Evolutionary conservation across 2,888 invertebrate genomes (phyloP).

Genomic region (Pterostichus niger): DNA sequence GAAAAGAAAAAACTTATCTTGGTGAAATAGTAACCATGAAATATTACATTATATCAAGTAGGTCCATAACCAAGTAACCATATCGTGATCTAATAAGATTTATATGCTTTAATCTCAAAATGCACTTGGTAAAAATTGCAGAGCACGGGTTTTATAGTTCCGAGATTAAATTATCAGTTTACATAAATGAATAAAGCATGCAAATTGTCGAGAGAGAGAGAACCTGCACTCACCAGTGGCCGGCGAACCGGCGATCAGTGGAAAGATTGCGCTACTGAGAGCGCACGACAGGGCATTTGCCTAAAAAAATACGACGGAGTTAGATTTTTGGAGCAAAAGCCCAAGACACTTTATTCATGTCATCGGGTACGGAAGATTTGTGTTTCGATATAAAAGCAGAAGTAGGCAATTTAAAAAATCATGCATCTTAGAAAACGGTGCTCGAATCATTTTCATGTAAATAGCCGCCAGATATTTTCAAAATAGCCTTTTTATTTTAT

Average conservation of each 20-base stretch:
- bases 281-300: constrained; percentile 32
- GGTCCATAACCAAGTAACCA: constrained; percentile 44
- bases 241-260: not conserved
- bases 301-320: constrained; percentile 30
- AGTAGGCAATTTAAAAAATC: constrained; percentile 47
- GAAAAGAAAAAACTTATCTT: constrained; percentile 40
- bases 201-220: constrained; percentile 41
- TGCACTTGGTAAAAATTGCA: constrained; percentile 66
- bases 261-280: constrained; percentile 4
- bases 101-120: constrained; percentile 66
- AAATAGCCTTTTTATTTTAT: constrained; percentile 36
- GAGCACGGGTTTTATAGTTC: constrained; percentile 62
- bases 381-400: constrained; percentile 48
- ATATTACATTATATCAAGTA: constrained; percentile 56
- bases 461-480: constrained; percentile 31
- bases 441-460: constrained; percentile 39
- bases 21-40: constrained; percentile 32
- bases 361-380: constrained; percentile 46
- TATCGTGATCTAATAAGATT: constrained; percentile 67
- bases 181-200: constrained; percentile 66
- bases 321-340: constrained; percentile 12
- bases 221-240: constrained; percentile 16
- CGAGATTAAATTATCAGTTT: constrained; percentile 67
- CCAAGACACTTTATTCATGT: constrained; percentile 48
- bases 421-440: constrained; percentile 44